Evolutionary conservation across 2,113 vertebrate genomes (phyloP).

Genomic region (Caranx melampygus): DNA sequence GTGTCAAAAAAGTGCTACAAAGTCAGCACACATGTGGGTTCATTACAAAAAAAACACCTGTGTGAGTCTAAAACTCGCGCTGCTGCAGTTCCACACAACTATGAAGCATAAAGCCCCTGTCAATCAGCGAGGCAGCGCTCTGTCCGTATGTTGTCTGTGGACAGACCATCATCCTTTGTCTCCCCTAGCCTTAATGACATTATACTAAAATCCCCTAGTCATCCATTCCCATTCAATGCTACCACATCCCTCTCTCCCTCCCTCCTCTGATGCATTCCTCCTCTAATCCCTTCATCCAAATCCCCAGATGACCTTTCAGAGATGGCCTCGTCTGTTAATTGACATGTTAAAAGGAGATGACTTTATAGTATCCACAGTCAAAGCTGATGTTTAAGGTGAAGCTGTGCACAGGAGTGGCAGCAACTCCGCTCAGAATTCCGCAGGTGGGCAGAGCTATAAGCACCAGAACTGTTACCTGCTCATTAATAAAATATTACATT

Average conservation of each 20-base stretch:
- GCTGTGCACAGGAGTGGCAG: not conserved
- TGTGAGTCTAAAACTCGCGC: slow-evolving; percentile 25
- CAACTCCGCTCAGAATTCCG: not conserved
- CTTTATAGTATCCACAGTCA: slow-evolving; percentile 48
- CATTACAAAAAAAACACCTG: slow-evolving; percentile 42
- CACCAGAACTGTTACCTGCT: not conserved
- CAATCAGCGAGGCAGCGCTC: slow-evolving; percentile 51
- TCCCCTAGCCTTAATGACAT: slow-evolving; percentile 74
- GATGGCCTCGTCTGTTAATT: slow-evolving; percentile 68
- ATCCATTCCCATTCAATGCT: slow-evolving; percentile 77
- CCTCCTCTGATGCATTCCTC: slow-evolving; percentile 77
- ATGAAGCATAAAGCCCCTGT: slow-evolving; percentile 54
- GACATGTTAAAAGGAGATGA: slow-evolving; percentile 52
- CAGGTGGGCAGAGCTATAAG: not conserved
- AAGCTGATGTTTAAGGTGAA: slow-evolving; percentile 29
- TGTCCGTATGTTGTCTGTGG: slow-evolving; percentile 56
- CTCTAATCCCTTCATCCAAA: slow-evolving; percentile 76
- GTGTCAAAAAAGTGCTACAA: not conserved
- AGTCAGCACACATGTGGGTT: not conserved
- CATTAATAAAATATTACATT: slow-evolving; percentile 32
- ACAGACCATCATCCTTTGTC: slow-evolving; percentile 69
- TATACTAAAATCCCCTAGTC: slow-evolving; percentile 74
- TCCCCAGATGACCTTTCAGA: slow-evolving; percentile 77
- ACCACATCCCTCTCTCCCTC: slow-evolving; percentile 59
- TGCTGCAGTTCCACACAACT: slow-evolving; percentile 50